phyloP scores from a whole-genome alignment of 1,140 invertebrate genomes.

The Drosophila teissieri region DNA sequence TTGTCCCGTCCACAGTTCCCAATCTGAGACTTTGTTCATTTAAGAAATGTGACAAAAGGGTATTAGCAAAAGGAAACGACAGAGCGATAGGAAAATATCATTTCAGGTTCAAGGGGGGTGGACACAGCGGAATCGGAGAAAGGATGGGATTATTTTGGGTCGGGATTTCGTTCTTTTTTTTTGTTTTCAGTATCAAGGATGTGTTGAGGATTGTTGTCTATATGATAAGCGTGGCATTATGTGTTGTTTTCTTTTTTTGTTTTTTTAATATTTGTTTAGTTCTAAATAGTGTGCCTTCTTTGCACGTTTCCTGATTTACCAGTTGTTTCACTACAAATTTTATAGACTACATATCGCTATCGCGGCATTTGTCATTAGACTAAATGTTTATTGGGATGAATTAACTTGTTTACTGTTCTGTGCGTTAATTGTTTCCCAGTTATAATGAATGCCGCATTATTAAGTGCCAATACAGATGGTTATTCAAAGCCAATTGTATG shows the following conservation, averaged over 20 bases:
- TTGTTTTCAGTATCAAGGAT: constrained; percentile 58
- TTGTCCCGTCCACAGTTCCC: constrained; percentile 86
- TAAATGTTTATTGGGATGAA: constrained; percentile 49
- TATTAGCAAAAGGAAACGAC: constrained; percentile 73
- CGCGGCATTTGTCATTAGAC: constrained; percentile 66
- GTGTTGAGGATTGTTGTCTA: constrained; percentile 72
- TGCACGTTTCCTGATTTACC: constrained; percentile 37
- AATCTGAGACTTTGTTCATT: constrained; percentile 85
- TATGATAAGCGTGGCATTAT: constrained; percentile 55
- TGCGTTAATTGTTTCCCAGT: constrained; percentile 62
- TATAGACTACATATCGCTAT: constrained; percentile 79
- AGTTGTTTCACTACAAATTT: constrained; percentile 38
- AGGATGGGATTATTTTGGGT: constrained; percentile 59
- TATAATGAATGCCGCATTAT: constrained; percentile 58
- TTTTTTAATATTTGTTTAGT: constrained; percentile 41
- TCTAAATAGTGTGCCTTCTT: constrained; percentile 45
- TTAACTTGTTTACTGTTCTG: constrained; percentile 69
- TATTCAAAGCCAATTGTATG: constrained; percentile 69
- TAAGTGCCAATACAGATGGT: constrained; percentile 49
- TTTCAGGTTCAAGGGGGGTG: constrained; percentile 41
- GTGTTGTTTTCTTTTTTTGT: constrained; percentile 37
- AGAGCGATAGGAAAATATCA: constrained; percentile 49
- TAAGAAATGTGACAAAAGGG: constrained; percentile 59
- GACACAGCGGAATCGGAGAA: constrained; percentile 48
- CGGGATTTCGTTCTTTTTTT: constrained; percentile 48